Conservation (phyloP, 2,797 vertebrate species). For the Sebastes cheni region DNA sequence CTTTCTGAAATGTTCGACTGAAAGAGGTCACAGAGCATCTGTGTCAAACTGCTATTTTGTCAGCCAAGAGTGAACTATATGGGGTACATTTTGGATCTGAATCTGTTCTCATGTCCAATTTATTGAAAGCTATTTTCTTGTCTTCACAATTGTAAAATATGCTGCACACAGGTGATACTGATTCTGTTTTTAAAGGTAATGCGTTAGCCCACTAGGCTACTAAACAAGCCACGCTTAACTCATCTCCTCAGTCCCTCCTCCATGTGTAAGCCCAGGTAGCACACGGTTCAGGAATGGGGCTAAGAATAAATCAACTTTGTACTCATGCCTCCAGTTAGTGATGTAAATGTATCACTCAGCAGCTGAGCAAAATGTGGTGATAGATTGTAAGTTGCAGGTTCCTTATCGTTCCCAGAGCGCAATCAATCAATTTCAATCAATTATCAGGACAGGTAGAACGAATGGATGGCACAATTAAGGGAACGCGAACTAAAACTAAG, state of each 20-base stretch:
- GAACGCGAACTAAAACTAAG: background rate
- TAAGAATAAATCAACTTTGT: too few species aligned
- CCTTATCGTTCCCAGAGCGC: background rate
- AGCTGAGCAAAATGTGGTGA: background rate
- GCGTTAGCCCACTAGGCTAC: background rate
- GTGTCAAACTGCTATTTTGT: too few species aligned
- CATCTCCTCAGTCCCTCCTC: background rate
- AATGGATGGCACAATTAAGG: background rate
- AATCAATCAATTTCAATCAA: background rate
- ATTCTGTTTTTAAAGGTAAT: background rate
- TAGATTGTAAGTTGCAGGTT: background rate
- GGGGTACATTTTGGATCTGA: too few species aligned
- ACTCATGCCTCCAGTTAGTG: too few species aligned
- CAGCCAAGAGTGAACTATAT: too few species aligned
- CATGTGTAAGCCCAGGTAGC: too few species aligned
- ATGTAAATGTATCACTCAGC: background rate
- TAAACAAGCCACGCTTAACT: background rate
- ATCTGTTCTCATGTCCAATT: background rate
- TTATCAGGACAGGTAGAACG: background rate
- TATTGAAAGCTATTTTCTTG: background rate
- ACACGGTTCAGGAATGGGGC: too few species aligned
- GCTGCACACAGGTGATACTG: background rate
- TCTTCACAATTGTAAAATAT: background rate
- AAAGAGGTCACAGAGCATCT: too few species aligned
- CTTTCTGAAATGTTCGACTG: too few species aligned